Base-by-base conservation (phyloP, 2,888 invertebrate genomes). In the Clostera curtula region DNA sequence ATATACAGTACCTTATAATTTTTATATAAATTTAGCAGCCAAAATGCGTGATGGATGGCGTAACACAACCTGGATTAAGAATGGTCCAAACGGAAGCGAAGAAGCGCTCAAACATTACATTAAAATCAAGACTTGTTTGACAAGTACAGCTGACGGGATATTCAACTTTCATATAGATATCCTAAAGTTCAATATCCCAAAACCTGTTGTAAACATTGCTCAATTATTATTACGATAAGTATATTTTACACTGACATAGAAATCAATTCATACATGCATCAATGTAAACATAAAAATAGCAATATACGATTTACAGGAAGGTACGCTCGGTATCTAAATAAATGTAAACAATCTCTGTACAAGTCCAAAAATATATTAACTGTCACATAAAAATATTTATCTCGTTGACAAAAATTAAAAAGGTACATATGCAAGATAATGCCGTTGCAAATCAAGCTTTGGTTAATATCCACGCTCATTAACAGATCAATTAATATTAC, bases 321-420 rank as follows among this genome's bases (percentile, higher is more conserved):
- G 61, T 61, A 63, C 56, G 48, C 49, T 40, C 46, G 47, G 48
- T 54, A 52, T 56, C 38, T 57, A 55, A 58, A 56, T 49, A 60
- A 48, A 51, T 48, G 53, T 56, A 59, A 59, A 59, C 48, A 57
- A 60, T 66, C 52, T 71, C 69, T 75, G 64, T 74, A 76, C 69
- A 75, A 30, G 63, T 76, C 75, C 56, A 75, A 74, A 77, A 76
- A 75, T 75, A 77, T 71, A 49, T 37, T 66, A 69, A 68, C 55
- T 63, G 66, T 66, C 46, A 37, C 56, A 54, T 51, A 63, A 66
- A 63, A 69, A 69, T 69, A 74, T 72, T 61, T 64, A 53, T 58
- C 56, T 64, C 42, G 45, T 53, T 56, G 54, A 55, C 56, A 47
- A 56, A 51, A 49, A 50, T 40, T 56, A 53, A 49, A 49, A 51